Evolutionary conservation across 1,140 invertebrate genomes (phyloP), one percentile per base, ranked within the genome.

Genomic region (Hylyphantes graminicola): DNA sequence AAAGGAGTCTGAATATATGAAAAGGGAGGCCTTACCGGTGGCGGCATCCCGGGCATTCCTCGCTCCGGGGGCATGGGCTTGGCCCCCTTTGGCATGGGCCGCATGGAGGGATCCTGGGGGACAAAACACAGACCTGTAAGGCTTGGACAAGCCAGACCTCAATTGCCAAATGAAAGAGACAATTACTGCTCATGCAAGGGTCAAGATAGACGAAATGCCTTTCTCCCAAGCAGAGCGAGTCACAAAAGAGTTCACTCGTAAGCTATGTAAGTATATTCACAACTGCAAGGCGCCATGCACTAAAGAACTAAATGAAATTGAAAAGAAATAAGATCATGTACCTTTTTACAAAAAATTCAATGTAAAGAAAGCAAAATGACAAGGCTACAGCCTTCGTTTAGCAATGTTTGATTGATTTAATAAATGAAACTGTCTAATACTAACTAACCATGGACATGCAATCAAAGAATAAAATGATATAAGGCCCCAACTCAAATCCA

Each of bases 21-120:
- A 19, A 21, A 48, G 70, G 19, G 15, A n/a, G 48, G 57, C 59
- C 80, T 83, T 83, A 83, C 80, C 80, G 80, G 80, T 50, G 80
- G 80, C 51, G 80, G 80, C 59, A 83, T 55, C 15, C 80, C 80
- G 53, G 48, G 13, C 50, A 70, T 53, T 53, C 68, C 68, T 10
- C 63, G 82, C 59, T 85, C 82, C 59, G 15, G 63, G 61, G 63
- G n/a, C 54, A 76, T 76, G 6, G 54, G 21, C 35, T 35, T 11
- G 68, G 68, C 51, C 82, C 82, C 7, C 59, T 53, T 55, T 17
- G 51, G 82, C 82, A 85, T 76, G 15, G 54, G 57, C 5, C 55
- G 73, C 53, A 84, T 21, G 15, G 50, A 12, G 68, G 73, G 13
- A 70, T 85, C 82, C 82, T 85, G 65, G 72, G 54, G 21, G 55